Percentiles rank a stretch among this genome's conserved stretches.
These are phyloP conservation scores for Tetragonula clypearis DNA, from an alignment of 1,140 invertebrate species.

Conservation along the genomic window DNA sequence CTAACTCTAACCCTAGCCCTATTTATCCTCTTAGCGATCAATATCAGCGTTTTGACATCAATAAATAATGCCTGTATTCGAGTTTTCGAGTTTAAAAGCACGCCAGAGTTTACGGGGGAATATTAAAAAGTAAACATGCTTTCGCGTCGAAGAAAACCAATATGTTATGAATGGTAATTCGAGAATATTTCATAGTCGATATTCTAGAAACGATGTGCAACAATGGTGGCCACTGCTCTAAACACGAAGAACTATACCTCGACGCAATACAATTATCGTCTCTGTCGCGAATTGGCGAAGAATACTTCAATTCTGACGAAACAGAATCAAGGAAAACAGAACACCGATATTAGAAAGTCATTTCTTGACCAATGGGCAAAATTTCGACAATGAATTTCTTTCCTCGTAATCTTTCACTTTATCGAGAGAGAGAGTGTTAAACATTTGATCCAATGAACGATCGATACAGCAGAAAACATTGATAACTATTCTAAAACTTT, in stretches of 20 bases:
- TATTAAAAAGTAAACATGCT: constrained; percentile 36
- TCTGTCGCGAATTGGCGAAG: background rate
- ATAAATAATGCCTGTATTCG: constrained; percentile 19
- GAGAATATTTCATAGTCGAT: constrained; percentile 28
- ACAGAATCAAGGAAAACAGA: background rate
- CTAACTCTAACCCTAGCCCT: too few species aligned
- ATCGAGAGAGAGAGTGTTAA: background rate
- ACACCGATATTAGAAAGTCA: background rate
- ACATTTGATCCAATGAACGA: background rate
- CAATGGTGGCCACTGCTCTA: background rate
- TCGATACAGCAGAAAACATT: background rate
- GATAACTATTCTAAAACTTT: background rate
- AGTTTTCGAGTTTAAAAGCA: constrained; percentile 21
- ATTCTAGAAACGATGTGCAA: constrained; percentile 5
- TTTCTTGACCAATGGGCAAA: background rate
- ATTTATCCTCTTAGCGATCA: constrained; percentile 14
- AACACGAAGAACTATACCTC: background rate
- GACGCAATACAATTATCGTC: too few species aligned
- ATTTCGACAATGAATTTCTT: background rate
- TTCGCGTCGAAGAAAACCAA: constrained; percentile 19
- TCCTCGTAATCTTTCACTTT: background rate
- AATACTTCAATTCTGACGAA: background rate
- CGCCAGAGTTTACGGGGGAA: background rate
- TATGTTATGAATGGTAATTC: constrained; percentile 25
- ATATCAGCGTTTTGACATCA: constrained; percentile 20